phyloP scores from a whole-genome alignment of 53 echinoderm and acorn worm genomes.

The Actinopyga echinites region DNA sequence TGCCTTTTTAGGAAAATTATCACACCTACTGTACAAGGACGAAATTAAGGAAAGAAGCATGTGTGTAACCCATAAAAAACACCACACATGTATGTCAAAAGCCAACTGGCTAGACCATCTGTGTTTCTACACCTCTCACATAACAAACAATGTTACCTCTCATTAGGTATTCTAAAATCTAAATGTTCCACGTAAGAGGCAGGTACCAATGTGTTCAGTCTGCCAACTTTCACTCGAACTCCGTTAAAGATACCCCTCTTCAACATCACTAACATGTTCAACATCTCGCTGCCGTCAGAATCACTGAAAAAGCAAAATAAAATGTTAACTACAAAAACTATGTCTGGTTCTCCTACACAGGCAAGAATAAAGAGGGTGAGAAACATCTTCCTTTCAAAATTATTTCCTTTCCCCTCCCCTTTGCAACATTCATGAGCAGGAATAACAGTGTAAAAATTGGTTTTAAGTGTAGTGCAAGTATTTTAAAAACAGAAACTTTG shows the following conservation, averaged over 20 bases:
- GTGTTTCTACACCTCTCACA: neutral
- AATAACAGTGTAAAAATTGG: no score
- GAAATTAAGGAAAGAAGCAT: no score
- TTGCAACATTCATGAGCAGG: no score
- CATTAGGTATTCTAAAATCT: slow-evolving; percentile 92
- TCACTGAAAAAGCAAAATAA: slow-evolving; percentile 62
- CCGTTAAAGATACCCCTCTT: slow-evolving; percentile 82
- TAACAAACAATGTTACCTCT: slow-evolving; percentile 49
- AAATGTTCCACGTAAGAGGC: slow-evolving; percentile 92
- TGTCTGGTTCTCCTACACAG: no score
- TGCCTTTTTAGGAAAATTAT: no score
- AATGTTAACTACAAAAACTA: neutral
- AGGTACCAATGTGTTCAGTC: slow-evolving; percentile 85
- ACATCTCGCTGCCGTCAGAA: slow-evolving; percentile 74
- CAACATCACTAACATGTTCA: slow-evolving; percentile 82
- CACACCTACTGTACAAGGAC: no score
- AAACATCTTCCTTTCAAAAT: neutral
- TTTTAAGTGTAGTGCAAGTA: no score
- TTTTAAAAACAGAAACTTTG: no score
- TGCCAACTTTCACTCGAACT: slow-evolving; percentile 77
- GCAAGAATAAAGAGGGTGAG: no score
- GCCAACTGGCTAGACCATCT: neutral
- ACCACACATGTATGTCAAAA: neutral
- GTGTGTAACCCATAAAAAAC: no score
- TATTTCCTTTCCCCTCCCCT: neutral